phyloP scores from a whole-genome alignment of 2,797 vertebrate species.

The Otolemur crassicaudatus region DNA sequence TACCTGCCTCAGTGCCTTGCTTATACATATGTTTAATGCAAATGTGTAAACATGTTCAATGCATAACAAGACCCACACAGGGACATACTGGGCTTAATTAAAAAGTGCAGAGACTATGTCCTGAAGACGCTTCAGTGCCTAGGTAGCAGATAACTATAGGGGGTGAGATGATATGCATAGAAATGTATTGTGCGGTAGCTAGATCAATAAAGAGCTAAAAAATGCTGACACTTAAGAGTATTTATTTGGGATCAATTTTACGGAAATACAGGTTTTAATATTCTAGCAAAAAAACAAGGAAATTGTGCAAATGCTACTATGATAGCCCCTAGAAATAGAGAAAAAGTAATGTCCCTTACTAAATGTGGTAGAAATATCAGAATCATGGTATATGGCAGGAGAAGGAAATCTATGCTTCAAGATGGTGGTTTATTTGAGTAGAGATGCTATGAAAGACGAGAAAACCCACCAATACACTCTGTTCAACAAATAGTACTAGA shows the following conservation, averaged over 20 bases:
- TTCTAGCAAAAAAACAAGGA: not conserved
- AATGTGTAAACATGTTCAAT: rapidly evolving
- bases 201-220: not conserved
- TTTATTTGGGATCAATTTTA: not conserved
- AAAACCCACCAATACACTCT: not conserved
- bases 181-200: not conserved
- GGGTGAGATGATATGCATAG: not conserved
- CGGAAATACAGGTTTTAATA: not conserved
- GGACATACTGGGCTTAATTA: not conserved
- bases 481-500: not conserved
- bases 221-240: not conserved
- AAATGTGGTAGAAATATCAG: not conserved
- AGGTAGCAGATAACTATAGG: not conserved
- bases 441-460: not conserved
- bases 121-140: not conserved
- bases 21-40: rapidly evolving
- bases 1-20: not conserved
- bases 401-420: not conserved
- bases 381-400: not conserved
- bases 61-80: rapidly evolving
- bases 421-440: not conserved
- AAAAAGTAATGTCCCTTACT: not conserved
- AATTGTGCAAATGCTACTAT: not conserved
- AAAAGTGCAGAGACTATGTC: not conserved
- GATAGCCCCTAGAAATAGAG: not conserved